Evolutionary conservation across 2,888 invertebrate species (phyloP).

Genomic region (Tethea ocularis): DNA sequence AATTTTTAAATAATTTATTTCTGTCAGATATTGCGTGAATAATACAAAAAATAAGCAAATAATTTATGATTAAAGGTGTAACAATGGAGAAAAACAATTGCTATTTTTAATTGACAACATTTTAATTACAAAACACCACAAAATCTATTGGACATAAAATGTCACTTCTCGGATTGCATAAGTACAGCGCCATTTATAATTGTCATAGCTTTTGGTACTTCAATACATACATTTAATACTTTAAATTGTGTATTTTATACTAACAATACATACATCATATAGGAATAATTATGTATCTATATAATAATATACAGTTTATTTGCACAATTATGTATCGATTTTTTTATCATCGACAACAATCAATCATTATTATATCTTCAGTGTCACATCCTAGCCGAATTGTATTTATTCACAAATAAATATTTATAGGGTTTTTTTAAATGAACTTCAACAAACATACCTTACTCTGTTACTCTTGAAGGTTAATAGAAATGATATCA

Average conservation of each 20-base stretch:
- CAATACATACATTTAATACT: constrained; percentile 71
- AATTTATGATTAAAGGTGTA: constrained; percentile 21
- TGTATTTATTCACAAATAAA: neutral
- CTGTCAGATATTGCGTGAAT: constrained; percentile 29
- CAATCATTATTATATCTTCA: constrained; percentile 22
- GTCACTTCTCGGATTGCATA: constrained; percentile 74
- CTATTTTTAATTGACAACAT: constrained; percentile 79
- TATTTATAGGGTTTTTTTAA: neutral
- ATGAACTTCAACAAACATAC: neutral
- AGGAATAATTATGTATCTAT: constrained; percentile 62
- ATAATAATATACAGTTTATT: constrained; percentile 61
- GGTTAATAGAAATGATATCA: too few relatives aligned
- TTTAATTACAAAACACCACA: constrained; percentile 84
- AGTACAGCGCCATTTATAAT: constrained; percentile 69
- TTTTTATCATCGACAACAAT: constrained; percentile 21
- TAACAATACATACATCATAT: constrained; percentile 74
- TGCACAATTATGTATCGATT: constrained; percentile 48
- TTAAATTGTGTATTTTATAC: constrained; percentile 76
- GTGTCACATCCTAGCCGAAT: constrained; percentile 19
- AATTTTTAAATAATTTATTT: constrained; percentile 39
- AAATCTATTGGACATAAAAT: constrained; percentile 79
- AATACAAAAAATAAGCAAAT: constrained; percentile 20
- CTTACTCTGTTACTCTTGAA: neutral
- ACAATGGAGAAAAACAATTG: constrained; percentile 46
- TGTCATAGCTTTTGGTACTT: constrained; percentile 71